Evolutionary conservation across 1,140 invertebrate genomes (phyloP), one percentile per base, ranked within the genome.

Genomic region (Heliconius nattereri): DNA sequence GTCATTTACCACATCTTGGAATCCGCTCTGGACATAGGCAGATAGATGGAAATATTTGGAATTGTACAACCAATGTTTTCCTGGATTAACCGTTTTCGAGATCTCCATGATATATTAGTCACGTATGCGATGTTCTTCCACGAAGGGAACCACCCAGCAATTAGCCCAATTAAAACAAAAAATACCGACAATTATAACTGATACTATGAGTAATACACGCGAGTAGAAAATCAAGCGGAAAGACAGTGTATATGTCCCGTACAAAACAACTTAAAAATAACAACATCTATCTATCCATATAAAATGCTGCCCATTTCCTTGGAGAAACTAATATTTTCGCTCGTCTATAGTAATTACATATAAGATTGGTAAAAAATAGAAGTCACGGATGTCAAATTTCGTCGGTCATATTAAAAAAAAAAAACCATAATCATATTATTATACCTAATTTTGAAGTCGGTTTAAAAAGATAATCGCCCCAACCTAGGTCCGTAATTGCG

Each of bases 381-480:
- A 85, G 85, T 90, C 87, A 89, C 88, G 90, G 88, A 91, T 89
- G 87, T 89, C 86, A 89, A 89, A 83, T 89, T 85, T 87, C 87
- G 88, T 92, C 84, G 83, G 86, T 90, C 86, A 86, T 89, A 91
- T 89, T 89, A 87, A 83, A 90, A 92, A 91, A 92, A 92, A 83
- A 90, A 92, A 91, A 92, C 91, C 87, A 91, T 92, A 91, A 92
- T 91, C 90, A 92, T 85, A 88, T 92, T 94, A 92, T 91, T 90
- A 91, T 87, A 82, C 83, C 88, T 91, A 93, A 91, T 92, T 94
- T 91, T 85, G 85, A 91, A 90, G 89, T 91, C 87, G 89, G 91
- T 89, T 89, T 85, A 85, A 89, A 85, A 90, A 89, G 85, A 91
- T 92, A 92, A 92, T 91, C 87, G 84, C 84, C 85, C 79, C 86